These are phyloP conservation scores for Neodiprion lecontei DNA, from an alignment of 1,140 invertebrate species.

Conservation along the genomic window DNA sequence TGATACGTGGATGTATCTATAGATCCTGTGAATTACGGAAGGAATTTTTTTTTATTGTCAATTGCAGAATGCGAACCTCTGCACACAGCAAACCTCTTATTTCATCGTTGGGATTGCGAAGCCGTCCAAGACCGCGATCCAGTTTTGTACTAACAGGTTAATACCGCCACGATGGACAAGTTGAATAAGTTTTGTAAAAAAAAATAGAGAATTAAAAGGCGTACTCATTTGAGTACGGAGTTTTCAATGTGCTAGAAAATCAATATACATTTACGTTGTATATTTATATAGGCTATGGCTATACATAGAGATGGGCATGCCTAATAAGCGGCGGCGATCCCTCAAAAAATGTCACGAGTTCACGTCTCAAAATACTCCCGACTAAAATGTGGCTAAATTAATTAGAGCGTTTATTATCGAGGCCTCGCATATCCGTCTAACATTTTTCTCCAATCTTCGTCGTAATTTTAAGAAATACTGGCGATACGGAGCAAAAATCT, in stretches of 20 bases:
- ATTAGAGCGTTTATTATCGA: background rate
- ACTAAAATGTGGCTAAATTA: background rate
- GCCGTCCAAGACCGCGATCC: background rate
- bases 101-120: background rate
- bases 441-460: background rate
- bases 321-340: background rate
- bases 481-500: too few species aligned
- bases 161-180: background rate
- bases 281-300: background rate
- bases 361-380: background rate
- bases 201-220: too few species aligned
- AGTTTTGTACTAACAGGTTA: background rate
- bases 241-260: too few species aligned
- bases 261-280: too few species aligned
- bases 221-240: too few species aligned
- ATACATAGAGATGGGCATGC: background rate
- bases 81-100: too few species aligned
- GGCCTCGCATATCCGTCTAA: background rate
- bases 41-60: too few species aligned
- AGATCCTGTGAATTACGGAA: too few species aligned
- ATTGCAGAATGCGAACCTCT: too few species aligned
- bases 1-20: too few species aligned
- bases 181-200: background rate
- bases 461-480: too few species aligned
- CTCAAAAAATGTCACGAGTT: background rate